These are phyloP conservation scores for Erythrocebus patas DNA, from an alignment of 2,113 vertebrate species.

Conservation along the genomic window DNA sequence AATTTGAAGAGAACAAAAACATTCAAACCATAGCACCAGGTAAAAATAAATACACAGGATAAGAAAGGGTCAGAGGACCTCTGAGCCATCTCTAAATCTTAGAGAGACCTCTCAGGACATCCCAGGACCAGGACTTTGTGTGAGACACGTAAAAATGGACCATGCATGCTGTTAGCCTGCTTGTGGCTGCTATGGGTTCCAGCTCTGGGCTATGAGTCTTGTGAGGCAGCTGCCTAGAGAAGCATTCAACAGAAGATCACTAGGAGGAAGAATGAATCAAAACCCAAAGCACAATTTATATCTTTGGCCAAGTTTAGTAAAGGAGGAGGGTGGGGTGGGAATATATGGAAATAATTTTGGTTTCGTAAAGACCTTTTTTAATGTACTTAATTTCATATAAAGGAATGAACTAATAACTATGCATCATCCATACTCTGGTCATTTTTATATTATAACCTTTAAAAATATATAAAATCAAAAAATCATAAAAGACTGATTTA, in stretches of 20 bases:
- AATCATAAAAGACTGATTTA: neutral
- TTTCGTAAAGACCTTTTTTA: neutral
- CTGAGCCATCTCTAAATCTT: neutral
- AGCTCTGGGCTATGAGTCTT: neutral
- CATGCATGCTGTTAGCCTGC: neutral
- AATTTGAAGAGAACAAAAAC: neutral
- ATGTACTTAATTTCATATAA: neutral
- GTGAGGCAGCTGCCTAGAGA: neutral
- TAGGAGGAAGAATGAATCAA: neutral
- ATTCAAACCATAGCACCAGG: neutral
- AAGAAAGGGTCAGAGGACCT: neutral
- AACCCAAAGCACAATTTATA: neutral
- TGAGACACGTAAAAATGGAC: neutral
- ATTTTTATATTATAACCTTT: neutral
- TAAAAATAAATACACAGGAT: neutral
- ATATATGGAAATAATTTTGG: neutral
- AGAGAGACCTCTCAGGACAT: neutral
- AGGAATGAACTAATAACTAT: neutral
- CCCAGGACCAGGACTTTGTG: neutral
- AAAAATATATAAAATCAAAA: neutral
- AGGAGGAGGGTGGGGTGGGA: neutral
- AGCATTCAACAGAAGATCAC: neutral
- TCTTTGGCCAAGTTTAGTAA: constrained; percentile 12
- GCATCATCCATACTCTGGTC: neutral
- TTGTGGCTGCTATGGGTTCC: neutral